Evolutionary conservation across 2,113 vertebrate species (phyloP).

Genomic region (Butorides virescens): DNA sequence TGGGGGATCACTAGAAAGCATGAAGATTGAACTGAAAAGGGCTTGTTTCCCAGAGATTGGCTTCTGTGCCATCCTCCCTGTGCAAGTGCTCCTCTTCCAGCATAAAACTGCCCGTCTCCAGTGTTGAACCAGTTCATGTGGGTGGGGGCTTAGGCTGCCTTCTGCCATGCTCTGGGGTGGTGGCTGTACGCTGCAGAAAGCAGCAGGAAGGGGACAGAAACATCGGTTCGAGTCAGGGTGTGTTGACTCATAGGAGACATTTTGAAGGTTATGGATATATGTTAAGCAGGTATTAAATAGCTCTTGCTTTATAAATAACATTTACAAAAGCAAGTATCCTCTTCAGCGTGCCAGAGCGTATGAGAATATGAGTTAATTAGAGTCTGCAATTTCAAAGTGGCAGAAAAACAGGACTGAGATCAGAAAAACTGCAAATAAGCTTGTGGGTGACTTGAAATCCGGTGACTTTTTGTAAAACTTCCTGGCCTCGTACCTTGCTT

Average conservation of each 20-base stretch:
- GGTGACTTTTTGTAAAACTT: neutral
- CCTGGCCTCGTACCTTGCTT: neutral
- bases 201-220: neutral
- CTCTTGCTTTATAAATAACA: slow-evolving; percentile 1
- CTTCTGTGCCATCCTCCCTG: neutral
- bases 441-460: neutral
- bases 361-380: slow-evolving; percentile 2
- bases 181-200: neutral
- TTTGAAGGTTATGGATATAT: neutral
- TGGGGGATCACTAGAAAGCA: neutral
- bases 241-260: neutral
- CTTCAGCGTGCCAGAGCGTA: neutral
- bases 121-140: neutral
- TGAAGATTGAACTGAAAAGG: neutral
- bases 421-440: neutral
- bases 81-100: neutral
- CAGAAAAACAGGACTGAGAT: neutral
- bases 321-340: neutral
- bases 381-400: neutral
- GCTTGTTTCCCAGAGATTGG: neutral
- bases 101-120: neutral
- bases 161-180: neutral
- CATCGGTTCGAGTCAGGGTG: neutral
- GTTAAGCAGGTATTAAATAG: slow-evolving; percentile 41
- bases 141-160: neutral